A percentile compares a stretch with the other conserved stretches of the same genome.
These are phyloP conservation scores for Solenopsis fugax DNA, from an alignment of 1,140 invertebrate genomes.

Conservation along the genomic window DNA sequence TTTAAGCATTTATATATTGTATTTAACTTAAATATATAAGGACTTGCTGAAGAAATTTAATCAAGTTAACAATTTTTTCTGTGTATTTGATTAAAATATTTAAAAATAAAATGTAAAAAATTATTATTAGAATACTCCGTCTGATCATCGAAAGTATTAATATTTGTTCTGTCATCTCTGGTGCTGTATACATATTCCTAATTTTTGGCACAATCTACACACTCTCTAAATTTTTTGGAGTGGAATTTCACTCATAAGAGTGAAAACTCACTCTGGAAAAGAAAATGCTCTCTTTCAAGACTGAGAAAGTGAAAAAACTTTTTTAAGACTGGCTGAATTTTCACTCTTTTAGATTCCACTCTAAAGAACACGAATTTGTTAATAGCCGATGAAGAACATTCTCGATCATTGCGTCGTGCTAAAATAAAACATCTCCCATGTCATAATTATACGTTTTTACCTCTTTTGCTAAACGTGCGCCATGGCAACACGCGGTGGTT, in stretches of 20 bases:
- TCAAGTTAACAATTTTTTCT: too few relatives aligned
- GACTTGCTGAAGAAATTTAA: too few relatives aligned
- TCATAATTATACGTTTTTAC: constrained; percentile 20
- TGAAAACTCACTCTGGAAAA: too few relatives aligned
- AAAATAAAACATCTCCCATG: not conserved
- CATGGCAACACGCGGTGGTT: not conserved
- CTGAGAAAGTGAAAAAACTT: too few relatives aligned
- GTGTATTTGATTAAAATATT: too few relatives aligned
- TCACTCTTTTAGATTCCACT: too few relatives aligned
- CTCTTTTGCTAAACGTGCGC: not conserved
- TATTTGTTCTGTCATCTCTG: not conserved
- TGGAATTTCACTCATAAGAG: too few relatives aligned
- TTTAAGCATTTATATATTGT: too few relatives aligned
- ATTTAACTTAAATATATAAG: too few relatives aligned
- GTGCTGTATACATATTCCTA: not conserved
- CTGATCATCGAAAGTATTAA: not conserved
- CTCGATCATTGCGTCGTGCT: not conserved
- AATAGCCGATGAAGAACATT: not conserved
- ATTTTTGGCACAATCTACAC: not conserved
- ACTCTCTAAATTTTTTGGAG: not conserved
- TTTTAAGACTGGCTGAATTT: too few relatives aligned
- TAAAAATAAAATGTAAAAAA: not conserved
- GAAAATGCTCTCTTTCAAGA: too few relatives aligned
- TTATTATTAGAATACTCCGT: not conserved
- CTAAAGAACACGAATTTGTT: too few relatives aligned